These are phyloP conservation scores for Bellardia bayeri DNA, from an alignment of 2,888 invertebrate species.

Conservation along the genomic window DNA sequence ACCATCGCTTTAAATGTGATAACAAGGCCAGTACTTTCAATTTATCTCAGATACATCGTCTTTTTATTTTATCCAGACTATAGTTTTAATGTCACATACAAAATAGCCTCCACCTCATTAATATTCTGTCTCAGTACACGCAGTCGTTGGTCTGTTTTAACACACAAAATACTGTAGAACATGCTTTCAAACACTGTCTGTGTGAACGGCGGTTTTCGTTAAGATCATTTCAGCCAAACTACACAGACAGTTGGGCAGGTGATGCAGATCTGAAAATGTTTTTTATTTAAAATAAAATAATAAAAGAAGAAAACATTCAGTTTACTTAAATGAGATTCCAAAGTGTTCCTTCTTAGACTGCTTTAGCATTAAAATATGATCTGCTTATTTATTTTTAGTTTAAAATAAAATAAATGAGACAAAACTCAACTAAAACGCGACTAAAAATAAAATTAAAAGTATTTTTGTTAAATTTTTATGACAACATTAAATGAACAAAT, in stretches of 20 bases:
- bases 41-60: too few species aligned
- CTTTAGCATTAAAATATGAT: constrained; percentile 18
- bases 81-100: too few species aligned
- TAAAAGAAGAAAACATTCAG: constrained; percentile 18
- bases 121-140: not conserved
- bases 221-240: too few species aligned
- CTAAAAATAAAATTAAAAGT: constrained; percentile 17
- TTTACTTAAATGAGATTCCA: not conserved
- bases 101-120: not conserved
- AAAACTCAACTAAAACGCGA: too few species aligned
- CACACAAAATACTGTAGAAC: too few species aligned
- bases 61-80: too few species aligned
- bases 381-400: constrained; percentile 13
- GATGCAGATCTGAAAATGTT: not conserved
- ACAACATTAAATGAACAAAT: constrained; percentile 51
- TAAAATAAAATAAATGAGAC: not conserved
- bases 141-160: too few species aligned
- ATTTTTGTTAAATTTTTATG: constrained; percentile 52
- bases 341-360: not conserved
- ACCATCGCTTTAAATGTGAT: too few species aligned
- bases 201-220: too few species aligned
- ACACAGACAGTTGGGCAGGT: too few species aligned
- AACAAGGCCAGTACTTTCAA: too few species aligned
- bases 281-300: not conserved
- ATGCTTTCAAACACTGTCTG: too few species aligned